Conservation (phyloP, 2,113 vertebrate genomes). For the Apistogramma diplotaenia region DNA sequence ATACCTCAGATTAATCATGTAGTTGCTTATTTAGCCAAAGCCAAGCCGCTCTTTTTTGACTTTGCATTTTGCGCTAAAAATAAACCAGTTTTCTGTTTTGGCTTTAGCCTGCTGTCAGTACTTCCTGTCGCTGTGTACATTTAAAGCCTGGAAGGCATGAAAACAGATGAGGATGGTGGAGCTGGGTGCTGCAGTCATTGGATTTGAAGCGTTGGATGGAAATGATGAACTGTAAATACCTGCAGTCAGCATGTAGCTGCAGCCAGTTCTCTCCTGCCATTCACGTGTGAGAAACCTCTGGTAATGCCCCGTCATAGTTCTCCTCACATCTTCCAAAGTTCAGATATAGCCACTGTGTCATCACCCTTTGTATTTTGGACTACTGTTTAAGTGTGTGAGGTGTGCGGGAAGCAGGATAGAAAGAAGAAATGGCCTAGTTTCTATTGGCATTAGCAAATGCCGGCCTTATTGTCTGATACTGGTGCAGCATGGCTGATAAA, state of each 20-base stretch:
- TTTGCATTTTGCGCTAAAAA: background rate
- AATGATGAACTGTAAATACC: too few relatives aligned
- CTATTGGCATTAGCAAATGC: too few relatives aligned
- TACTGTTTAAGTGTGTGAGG: background rate
- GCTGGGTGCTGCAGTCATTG: too few relatives aligned
- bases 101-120: accelerated
- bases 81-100: background rate
- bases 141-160: background rate
- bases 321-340: background rate
- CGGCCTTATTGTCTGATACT: background rate
- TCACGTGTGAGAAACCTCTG: too few relatives aligned
- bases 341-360: accelerated
- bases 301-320: background rate
- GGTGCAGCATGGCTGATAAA: background rate
- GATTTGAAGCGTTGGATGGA: background rate
- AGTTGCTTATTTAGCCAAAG: background rate
- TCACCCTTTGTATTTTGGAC: background rate
- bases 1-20: background rate
- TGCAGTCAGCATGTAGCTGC: background rate
- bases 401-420: too few relatives aligned
- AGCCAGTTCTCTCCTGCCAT: background rate
- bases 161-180: too few relatives aligned
- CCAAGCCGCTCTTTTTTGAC: background rate
- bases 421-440: too few relatives aligned
- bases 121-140: background rate